Evolutionary conservation across 1,140 invertebrate species (phyloP), one percentile per base, ranked within the genome.

Genomic region (Drosophila orena): DNA sequence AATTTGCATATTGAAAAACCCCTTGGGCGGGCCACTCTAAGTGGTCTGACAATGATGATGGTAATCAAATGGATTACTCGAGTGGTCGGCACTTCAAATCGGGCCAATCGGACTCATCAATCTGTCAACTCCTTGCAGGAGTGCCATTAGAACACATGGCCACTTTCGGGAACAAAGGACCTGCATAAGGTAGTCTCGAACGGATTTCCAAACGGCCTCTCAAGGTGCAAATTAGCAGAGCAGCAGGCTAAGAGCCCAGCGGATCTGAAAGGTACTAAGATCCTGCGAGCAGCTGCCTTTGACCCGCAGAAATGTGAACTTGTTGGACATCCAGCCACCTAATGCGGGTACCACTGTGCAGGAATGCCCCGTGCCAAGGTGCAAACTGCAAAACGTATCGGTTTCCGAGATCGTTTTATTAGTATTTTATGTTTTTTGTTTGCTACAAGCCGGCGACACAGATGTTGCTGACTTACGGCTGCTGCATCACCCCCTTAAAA

Each of bases 311-410:
- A 71, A 70, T 14, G 2, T 52, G 47, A 30, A 71, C 68, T 71
- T 70, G 64, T 70, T 69, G 62, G 56, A n/a, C 30, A 5, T 46
- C 4, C 15, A 8, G 40, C 40, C 30, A 54, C 8, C 66, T 6
- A 17, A 79, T 79, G 76, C 76, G 76, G 76, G 76, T 8, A 38
- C 22, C 30, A 43, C 44, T 52, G 69, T 59, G 43, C 30, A 72
- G 81, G 81, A 79, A 86, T 86, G 59, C 73, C 81, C 49, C 81
- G 81, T 88, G 81, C 81, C 83, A 88, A 88, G 83, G 83, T 88
- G 84, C 79, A 65, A 86, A 79, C 43, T 72, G 83, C 75, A 70
- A 81, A 57, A 42, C 55, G 64, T 86, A 88, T 88, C 81, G 70
- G 60, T 79, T 88, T 76, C 71, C 83, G 58, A 53, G 74, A 72